phyloP scores from a whole-genome alignment of 2,113 vertebrate species.

The Bujurquina vittata region DNA sequence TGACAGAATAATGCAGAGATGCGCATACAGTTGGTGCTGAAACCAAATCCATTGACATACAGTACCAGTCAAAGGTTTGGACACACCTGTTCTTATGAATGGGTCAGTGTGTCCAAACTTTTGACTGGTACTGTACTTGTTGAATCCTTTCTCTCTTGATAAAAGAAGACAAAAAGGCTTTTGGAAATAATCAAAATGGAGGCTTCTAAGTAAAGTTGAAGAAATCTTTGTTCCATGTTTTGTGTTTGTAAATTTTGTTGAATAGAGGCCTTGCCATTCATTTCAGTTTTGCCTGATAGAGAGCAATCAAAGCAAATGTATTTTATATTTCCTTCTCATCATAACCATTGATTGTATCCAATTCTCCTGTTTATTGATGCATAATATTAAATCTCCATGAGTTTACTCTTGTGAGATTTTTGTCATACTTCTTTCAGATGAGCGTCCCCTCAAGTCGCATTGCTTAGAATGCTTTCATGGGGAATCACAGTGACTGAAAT shows the following conservation, averaged over 20 bases:
- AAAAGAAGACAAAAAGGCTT: slow-evolving; percentile 19
- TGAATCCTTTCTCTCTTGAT: background rate
- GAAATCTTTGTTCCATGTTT: slow-evolving; percentile 53
- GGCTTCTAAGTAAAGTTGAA: slow-evolving; percentile 46
- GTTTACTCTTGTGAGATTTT: slow-evolving; percentile 75
- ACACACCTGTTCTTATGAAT: too few relatives aligned
- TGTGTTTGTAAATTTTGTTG: slow-evolving; percentile 73
- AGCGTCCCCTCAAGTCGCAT: background rate
- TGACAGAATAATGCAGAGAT: slow-evolving; percentile 7
- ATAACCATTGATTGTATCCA: slow-evolving; percentile 86
- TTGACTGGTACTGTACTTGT: background rate
- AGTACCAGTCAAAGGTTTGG: too few relatives aligned
- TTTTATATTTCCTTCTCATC: slow-evolving; percentile 84
- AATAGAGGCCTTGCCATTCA: slow-evolving; percentile 81
- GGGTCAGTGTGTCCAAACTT: background rate
- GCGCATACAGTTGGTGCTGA: slow-evolving; percentile 15
- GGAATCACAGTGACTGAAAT: too few relatives aligned
- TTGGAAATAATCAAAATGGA: slow-evolving; percentile 27
- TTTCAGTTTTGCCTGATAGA: slow-evolving; percentile 78
- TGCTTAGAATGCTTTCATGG: background rate
- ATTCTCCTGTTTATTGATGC: slow-evolving; percentile 82
- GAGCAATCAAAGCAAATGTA: slow-evolving; percentile 79
- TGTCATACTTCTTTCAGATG: slow-evolving; percentile 33
- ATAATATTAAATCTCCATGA: slow-evolving; percentile 92
- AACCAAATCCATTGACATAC: background rate